These are phyloP conservation scores for roundworm (Caenorhabditis elegans) DNA, from an alignment of 1,140 invertebrate genomes.

Conservation along the genomic window DNA sequence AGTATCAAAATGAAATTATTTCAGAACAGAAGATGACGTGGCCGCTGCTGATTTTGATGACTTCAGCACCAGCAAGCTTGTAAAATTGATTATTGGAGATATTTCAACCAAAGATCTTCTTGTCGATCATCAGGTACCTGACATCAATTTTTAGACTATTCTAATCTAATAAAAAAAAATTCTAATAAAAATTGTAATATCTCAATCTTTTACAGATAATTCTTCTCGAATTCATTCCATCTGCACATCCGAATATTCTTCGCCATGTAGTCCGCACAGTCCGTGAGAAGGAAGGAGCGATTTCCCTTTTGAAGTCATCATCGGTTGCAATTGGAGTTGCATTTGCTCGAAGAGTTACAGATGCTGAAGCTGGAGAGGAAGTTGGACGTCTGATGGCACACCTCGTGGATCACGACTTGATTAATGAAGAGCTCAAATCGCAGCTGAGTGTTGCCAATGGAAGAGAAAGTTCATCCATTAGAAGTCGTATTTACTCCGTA, in stretches of 20 bases:
- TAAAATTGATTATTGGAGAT: background rate
- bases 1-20: background rate
- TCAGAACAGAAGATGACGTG: background rate
- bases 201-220: background rate
- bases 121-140: background rate
- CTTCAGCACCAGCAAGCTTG: background rate
- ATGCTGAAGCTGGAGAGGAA: background rate
- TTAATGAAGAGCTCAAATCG: background rate
- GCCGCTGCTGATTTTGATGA: background rate
- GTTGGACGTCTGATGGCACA: background rate
- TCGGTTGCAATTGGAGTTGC: background rate
- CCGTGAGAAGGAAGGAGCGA: background rate
- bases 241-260: background rate
- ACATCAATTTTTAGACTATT: too few relatives aligned
- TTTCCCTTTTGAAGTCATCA: background rate
- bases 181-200: too few relatives aligned
- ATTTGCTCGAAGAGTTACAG: background rate
- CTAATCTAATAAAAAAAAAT: too few relatives aligned
- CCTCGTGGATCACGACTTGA: background rate
- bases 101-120: background rate
- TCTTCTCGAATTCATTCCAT: slow-evolving; percentile 3
- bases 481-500: background rate
- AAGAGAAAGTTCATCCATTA: background rate
- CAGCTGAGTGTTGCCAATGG: background rate
- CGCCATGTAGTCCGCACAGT: background rate